These are phyloP conservation scores for Amyelois transitella DNA, from an alignment of 1,140 invertebrate genomes.

Conservation along the genomic window DNA sequence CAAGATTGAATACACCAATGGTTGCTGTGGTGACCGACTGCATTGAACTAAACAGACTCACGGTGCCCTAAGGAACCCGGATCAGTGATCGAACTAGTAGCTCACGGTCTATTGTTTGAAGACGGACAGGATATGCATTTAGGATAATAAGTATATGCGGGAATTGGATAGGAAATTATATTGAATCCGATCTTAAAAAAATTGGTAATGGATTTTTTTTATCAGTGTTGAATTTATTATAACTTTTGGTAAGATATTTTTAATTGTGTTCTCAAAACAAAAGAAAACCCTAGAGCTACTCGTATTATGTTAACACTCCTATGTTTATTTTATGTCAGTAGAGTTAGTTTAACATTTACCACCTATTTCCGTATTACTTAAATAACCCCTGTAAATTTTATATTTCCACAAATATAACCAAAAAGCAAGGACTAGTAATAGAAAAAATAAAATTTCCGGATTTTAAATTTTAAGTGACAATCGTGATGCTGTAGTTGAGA, in stretches of 20 bases:
- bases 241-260: too few relatives aligned
- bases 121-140: slow-evolving; percentile 19
- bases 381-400: too few relatives aligned
- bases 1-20: neutral
- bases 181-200: too few relatives aligned
- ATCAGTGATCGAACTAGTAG: slow-evolving; percentile 31
- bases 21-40: slow-evolving; percentile 32
- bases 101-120: slow-evolving; percentile 41
- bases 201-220: neutral
- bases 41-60: slow-evolving; percentile 51
- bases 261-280: too few relatives aligned
- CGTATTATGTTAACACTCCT: too few relatives aligned
- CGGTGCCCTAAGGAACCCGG: slow-evolving; percentile 50
- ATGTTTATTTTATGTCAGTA: too few relatives aligned
- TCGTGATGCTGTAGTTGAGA: slow-evolving; percentile 25
- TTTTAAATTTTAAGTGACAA: slow-evolving; percentile 10
- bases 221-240: too few relatives aligned
- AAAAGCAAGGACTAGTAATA: too few relatives aligned
- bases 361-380: too few relatives aligned
- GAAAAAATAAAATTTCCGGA: neutral
- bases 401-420: too few relatives aligned
- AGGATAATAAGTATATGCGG: slow-evolving; percentile 21
- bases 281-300: too few relatives aligned
- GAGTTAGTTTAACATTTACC: too few relatives aligned
- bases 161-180: neutral